Evolutionary conservation across 2,888 invertebrate species (phyloP).

Genomic region (Seladonia tumulorum): DNA sequence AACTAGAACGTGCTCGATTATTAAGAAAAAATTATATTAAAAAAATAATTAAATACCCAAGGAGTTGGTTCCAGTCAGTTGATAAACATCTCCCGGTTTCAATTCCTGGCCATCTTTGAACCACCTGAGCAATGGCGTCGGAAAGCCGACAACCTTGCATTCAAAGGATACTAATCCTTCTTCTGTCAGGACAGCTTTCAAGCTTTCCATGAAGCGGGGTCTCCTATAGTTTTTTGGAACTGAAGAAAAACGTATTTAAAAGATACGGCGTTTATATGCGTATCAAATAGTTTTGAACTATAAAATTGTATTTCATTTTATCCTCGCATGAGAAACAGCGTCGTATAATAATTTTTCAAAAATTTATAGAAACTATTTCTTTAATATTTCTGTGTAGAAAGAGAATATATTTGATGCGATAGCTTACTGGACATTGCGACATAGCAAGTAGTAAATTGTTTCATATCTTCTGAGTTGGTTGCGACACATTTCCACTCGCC

Average conservation of each 20-base stretch:
- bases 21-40: not conserved
- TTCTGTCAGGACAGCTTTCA: conserved; percentile 95
- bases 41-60: conserved; percentile 85
- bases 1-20: not conserved
- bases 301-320: not conserved
- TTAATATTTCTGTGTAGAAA: not conserved
- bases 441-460: conserved; percentile 90
- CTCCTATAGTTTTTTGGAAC: conserved; percentile 96
- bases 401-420: not conserved
- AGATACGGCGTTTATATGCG: not conserved
- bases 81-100: conserved; percentile 96
- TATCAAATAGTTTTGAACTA: not conserved
- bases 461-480: conserved; percentile 90
- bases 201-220: conserved; percentile 95
- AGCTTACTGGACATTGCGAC: conserved; percentile 92
- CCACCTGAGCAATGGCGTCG: conserved; percentile 94
- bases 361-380: not conserved
- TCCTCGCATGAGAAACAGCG: not conserved
- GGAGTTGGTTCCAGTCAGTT: conserved; percentile 95
- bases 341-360: not conserved
- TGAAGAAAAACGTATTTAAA: conserved; percentile 76
- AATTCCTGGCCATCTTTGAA: conserved; percentile 97
- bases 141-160: conserved; percentile 96
- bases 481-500: conserved; percentile 97
- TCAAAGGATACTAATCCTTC: conserved; percentile 97